Percentiles rank a stretch among this genome's conserved stretches.
These are phyloP conservation scores for Philopotamus ludificatus DNA, from an alignment of 1,140 invertebrate species.

Conservation along the genomic window DNA sequence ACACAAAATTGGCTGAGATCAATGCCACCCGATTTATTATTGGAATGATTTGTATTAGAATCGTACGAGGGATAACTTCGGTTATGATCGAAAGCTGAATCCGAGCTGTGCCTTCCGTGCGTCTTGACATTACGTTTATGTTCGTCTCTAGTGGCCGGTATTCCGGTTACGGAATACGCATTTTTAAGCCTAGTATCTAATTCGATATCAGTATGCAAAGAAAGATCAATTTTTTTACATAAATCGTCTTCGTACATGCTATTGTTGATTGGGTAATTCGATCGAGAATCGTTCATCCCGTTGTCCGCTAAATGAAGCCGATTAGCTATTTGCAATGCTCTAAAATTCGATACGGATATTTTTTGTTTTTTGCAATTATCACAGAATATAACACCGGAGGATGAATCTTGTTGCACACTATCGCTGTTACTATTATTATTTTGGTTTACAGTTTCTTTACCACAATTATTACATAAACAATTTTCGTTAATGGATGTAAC, in stretches of 20 bases:
- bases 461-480: slow-evolving; percentile 52
- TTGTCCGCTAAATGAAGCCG: slow-evolving; percentile 47
- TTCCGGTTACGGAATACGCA: slow-evolving; percentile 33
- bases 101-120: slow-evolving; percentile 51
- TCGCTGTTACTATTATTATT: slow-evolving; percentile 12
- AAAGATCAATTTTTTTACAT: slow-evolving; percentile 53
- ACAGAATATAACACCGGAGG: slow-evolving; percentile 52
- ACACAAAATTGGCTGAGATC: slow-evolving; percentile 56
- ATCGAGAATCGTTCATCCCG: not conserved
- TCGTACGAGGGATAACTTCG: slow-evolving; percentile 9
- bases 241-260: slow-evolving; percentile 48
- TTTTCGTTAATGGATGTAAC: slow-evolving; percentile 43
- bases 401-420: slow-evolving; percentile 4
- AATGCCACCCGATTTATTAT: slow-evolving; percentile 44
- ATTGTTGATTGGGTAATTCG: slow-evolving; percentile 15
- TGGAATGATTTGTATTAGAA: not conserved
- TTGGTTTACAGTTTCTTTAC: slow-evolving; percentile 44
- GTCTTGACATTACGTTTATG: slow-evolving; percentile 41
- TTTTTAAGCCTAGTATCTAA: slow-evolving; percentile 45
- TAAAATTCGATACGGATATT: slow-evolving; percentile 53
- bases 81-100: slow-evolving; percentile 42
- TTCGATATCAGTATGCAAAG: slow-evolving; percentile 49
- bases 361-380: slow-evolving; percentile 54
- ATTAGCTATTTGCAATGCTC: slow-evolving; percentile 54
- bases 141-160: slow-evolving; percentile 17